Evolutionary conservation across 2,113 vertebrate genomes (phyloP).

Genomic region (Anas platyrhynchos): DNA sequence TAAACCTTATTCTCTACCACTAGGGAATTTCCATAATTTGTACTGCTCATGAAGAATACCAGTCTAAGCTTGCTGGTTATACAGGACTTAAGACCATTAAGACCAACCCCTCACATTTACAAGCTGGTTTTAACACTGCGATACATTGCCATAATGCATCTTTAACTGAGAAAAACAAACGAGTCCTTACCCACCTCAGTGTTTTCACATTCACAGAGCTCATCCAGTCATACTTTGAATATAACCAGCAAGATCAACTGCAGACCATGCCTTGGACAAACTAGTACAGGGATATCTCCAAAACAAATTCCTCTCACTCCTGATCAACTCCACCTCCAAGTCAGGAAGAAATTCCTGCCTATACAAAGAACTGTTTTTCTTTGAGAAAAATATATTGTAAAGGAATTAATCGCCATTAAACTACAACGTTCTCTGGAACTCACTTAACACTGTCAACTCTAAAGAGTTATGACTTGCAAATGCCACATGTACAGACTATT

Average conservation of each 20-base stretch:
- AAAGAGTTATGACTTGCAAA: background rate
- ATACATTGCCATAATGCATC: background rate
- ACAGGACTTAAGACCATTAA: background rate
- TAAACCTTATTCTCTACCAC: background rate
- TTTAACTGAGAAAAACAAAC: background rate
- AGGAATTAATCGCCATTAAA: background rate
- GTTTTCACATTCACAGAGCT: background rate
- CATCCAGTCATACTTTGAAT: background rate
- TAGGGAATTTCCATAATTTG: background rate
- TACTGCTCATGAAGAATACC: background rate
- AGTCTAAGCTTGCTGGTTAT: background rate
- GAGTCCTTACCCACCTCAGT: background rate
- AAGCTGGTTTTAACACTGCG: background rate
- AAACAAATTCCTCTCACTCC: background rate
- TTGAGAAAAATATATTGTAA: rapidly evolving
- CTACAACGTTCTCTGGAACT: background rate
- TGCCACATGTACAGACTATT: background rate
- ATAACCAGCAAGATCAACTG: background rate
- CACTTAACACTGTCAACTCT: background rate
- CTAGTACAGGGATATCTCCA: background rate
- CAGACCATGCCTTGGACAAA: background rate
- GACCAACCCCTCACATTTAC: background rate
- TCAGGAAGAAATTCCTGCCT: background rate
- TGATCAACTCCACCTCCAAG: background rate
- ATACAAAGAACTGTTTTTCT: background rate